Evolutionary conservation across 2,888 invertebrate species (phyloP).

Genomic region (Agelastica alni): DNA sequence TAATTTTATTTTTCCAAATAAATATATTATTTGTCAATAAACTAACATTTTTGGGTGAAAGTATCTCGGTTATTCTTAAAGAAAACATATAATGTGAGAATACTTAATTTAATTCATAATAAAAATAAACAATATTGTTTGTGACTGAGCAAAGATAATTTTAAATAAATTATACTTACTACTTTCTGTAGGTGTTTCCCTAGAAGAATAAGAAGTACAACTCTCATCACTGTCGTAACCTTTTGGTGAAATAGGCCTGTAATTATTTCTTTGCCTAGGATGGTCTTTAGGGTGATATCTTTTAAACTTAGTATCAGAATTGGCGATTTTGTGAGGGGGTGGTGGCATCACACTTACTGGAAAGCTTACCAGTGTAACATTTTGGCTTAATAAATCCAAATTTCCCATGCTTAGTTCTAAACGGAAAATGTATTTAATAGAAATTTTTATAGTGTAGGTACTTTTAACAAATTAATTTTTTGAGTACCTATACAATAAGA

Average conservation of each 20-base stretch:
- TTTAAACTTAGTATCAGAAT: slow-evolving; percentile 26
- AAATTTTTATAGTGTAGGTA: no score
- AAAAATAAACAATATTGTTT: no score
- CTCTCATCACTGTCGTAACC: slow-evolving; percentile 39
- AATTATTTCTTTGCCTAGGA: slow-evolving; percentile 29
- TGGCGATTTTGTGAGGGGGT: slow-evolving; percentile 36
- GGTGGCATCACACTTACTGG: slow-evolving; percentile 36
- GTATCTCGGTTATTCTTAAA: no score
- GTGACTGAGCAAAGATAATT: no score
- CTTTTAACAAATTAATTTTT: no score
- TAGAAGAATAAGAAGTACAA: slow-evolving; percentile 31
- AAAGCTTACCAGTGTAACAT: slow-evolving; percentile 28
- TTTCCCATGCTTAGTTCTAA: slow-evolving; percentile 28
- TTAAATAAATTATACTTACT: slow-evolving; percentile 29
- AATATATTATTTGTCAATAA: no score
- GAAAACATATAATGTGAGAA: no score
- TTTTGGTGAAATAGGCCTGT: slow-evolving; percentile 36
- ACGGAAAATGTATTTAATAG: slow-evolving; percentile 9
- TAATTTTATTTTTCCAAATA: no score
- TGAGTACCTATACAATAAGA: no score
- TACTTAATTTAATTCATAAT: no score
- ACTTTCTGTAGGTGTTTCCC: slow-evolving; percentile 27
- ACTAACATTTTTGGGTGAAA: no score
- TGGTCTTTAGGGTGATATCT: slow-evolving; percentile 30
- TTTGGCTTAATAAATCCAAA: slow-evolving; percentile 27